Percentiles rank a stretch among this genome's conserved stretches.
Conservation (phyloP, 2,888 invertebrate species). For the Perdita meconis region DNA sequence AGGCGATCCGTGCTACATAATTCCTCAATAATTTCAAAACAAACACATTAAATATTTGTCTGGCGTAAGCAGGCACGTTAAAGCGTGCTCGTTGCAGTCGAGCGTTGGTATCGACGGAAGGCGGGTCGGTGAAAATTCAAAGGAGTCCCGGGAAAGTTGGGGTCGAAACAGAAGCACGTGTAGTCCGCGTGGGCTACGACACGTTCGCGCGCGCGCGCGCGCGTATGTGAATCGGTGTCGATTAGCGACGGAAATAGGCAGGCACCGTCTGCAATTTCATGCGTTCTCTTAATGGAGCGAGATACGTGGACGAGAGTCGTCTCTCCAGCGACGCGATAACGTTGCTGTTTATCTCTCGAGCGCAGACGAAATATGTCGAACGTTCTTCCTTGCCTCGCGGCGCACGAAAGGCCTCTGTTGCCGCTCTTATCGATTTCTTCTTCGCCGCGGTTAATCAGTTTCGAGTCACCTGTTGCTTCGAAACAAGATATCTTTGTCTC, state of each 20-base stretch:
- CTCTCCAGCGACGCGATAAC: slow-evolving; percentile 9
- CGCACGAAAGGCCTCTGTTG: not conserved
- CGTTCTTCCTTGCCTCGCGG: not conserved
- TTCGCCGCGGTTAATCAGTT: too few relatives aligned
- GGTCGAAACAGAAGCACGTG: slow-evolving; percentile 12
- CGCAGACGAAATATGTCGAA: not conserved
- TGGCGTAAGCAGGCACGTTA: too few relatives aligned
- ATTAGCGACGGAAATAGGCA: slow-evolving; percentile 48
- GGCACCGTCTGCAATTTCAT: slow-evolving; percentile 48
- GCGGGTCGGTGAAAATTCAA: not conserved
- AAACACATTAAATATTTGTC: too few relatives aligned
- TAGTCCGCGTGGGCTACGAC: slow-evolving; percentile 26
- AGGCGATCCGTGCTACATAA: too few relatives aligned
- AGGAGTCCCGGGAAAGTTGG: not conserved
- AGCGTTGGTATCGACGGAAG: not conserved
- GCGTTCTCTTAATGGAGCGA: slow-evolving; percentile 22
- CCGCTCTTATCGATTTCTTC: too few relatives aligned
- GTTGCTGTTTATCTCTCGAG: not conserved
- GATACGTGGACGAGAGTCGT: slow-evolving; percentile 17
- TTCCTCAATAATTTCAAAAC: too few relatives aligned
- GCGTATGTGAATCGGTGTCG: slow-evolving; percentile 38
- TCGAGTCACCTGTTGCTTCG: too few relatives aligned
- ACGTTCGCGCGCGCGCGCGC: not conserved
- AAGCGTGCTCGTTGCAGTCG: too few relatives aligned
- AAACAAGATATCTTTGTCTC: too few relatives aligned